Conservation (phyloP, 2,888 invertebrate genomes). For the Loripinus fragilis region DNA sequence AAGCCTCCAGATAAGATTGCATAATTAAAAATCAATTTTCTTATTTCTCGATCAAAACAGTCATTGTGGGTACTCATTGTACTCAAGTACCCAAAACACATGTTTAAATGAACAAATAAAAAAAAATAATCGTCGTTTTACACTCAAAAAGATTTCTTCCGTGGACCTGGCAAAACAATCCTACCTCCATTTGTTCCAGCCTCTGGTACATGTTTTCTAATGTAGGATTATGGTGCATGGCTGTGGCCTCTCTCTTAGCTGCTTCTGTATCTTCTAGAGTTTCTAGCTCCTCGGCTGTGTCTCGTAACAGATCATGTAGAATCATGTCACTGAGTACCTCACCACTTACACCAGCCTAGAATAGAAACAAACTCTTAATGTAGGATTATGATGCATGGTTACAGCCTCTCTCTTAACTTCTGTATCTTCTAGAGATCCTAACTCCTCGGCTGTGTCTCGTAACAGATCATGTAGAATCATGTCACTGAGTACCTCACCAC, state of each 20-base stretch:
- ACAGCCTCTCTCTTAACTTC: conserved; percentile 69
- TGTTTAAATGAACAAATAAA: too few species aligned
- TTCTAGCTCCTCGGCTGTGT: conserved; percentile 71
- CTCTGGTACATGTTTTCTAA: conserved; percentile 75
- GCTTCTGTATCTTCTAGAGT: conserved; percentile 60
- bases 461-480: conserved; percentile 74
- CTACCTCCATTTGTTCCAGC: conserved; percentile 79
- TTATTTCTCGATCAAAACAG: too few species aligned
- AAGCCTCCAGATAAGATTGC: too few species aligned
- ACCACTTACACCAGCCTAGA: conserved; percentile 66
- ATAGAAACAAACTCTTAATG: too few species aligned
- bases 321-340: conserved; percentile 73
- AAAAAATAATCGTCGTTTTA: too few species aligned
- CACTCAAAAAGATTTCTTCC: too few species aligned
- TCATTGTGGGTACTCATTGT: too few species aligned
- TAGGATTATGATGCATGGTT: conserved; percentile 68
- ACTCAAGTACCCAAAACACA: too few species aligned
- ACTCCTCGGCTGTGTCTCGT: conserved; percentile 70
- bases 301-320: conserved; percentile 72
- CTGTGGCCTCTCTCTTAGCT: conserved; percentile 62
- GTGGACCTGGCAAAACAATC: too few species aligned
- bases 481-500: conserved; percentile 70
- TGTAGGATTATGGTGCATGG: conserved; percentile 71
- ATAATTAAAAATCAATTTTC: too few species aligned
- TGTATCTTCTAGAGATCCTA: conserved; percentile 64